These are phyloP conservation scores for Mizuhopecten yessoensis DNA, from an alignment of 1,140 invertebrate species.

Conservation along the genomic window DNA sequence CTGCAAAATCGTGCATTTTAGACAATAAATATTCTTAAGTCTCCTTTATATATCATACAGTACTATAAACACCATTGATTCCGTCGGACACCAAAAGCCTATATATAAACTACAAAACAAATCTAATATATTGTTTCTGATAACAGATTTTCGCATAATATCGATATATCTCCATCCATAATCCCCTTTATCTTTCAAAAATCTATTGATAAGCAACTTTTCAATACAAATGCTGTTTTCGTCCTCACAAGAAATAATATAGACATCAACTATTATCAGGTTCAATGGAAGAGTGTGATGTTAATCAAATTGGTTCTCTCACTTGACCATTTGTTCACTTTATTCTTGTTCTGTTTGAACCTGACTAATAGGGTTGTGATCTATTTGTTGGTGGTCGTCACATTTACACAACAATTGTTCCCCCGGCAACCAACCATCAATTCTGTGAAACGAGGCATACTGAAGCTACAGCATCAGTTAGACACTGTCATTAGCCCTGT, in stretches of 20 bases:
- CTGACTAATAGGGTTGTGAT: conserved; percentile 29
- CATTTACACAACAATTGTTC: conserved; percentile 34
- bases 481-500: neutral
- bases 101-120: neutral
- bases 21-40: no score
- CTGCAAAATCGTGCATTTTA: no score
- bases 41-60: no score
- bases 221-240: neutral
- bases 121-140: no score
- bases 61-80: neutral
- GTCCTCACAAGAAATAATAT: neutral
- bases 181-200: no score
- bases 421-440: conserved; percentile 36
- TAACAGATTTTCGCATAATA: no score
- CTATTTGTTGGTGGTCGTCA: conserved; percentile 37
- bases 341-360: neutral
- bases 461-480: conserved; percentile 8
- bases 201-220: no score
- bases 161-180: no score
- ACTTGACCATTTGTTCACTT: conserved; percentile 26
- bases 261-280: neutral
- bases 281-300: neutral
- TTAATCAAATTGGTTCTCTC: conserved; percentile 29
- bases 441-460: conserved; percentile 31
- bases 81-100: neutral